A percentile compares a stretch with the other conserved stretches of the same genome.
phyloP scores from a whole-genome alignment of 1,140 invertebrate genomes.

The Mylabris phalerata region DNA sequence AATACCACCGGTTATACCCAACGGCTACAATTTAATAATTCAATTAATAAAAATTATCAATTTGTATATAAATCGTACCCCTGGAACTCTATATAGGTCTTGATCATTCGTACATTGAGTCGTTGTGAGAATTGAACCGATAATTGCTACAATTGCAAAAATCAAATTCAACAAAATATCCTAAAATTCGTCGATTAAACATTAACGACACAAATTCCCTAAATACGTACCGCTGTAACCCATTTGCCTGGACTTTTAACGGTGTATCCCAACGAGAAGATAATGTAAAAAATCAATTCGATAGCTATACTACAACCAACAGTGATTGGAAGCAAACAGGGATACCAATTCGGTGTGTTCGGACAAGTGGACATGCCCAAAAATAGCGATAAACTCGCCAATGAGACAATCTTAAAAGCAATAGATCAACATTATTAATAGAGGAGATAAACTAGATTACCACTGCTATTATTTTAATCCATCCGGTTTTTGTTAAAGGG shows the following conservation, averaged over 20 bases:
- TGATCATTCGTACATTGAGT: background rate
- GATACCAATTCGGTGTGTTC: slow-evolving; percentile 4
- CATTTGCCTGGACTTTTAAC: slow-evolving; percentile 4
- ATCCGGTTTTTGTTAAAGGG: slow-evolving; percentile 7
- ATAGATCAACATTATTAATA: no score
- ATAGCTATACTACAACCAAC: background rate
- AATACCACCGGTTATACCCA: slow-evolving; percentile 4
- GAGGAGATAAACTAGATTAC: background rate
- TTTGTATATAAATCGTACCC: background rate
- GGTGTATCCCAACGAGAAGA: slow-evolving; percentile 2
- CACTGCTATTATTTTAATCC: slow-evolving; percentile 2
- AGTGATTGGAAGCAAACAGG: background rate
- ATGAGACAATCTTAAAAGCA: background rate
- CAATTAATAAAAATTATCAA: no score
- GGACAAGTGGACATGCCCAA: background rate
- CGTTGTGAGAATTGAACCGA: slow-evolving; percentile 2
- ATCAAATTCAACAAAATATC: slow-evolving; percentile 6
- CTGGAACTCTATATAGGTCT: background rate
- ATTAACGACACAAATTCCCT: background rate
- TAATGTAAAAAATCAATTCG: background rate
- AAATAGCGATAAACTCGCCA: slow-evolving; percentile 4
- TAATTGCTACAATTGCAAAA: slow-evolving; percentile 1
- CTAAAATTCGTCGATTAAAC: background rate
- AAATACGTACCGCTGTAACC: slow-evolving; percentile 5
- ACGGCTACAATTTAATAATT: background rate